Evolutionary conservation across 2,797 vertebrate species (phyloP).

Genomic region (Macropus fuliginosus): DNA sequence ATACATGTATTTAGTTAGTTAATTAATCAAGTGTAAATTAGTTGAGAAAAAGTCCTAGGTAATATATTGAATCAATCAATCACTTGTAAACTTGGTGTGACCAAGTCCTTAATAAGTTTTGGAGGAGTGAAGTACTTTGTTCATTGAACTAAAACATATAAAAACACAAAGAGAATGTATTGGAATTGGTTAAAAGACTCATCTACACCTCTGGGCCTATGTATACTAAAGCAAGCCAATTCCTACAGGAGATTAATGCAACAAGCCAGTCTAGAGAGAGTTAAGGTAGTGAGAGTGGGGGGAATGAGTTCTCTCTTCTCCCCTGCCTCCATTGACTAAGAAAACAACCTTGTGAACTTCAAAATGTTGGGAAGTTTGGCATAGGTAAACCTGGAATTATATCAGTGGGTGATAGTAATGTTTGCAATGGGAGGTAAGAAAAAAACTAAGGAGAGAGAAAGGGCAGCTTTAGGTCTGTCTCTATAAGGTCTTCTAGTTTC

Average conservation of each 20-base stretch:
- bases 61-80: neutral
- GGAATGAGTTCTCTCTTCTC: neutral
- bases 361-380: neutral
- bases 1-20: neutral
- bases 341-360: neutral
- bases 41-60: neutral
- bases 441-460: neutral
- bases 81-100: neutral
- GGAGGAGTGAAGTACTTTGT: neutral
- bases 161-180: neutral
- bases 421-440: neutral
- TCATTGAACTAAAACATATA: neutral
- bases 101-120: neutral
- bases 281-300: neutral
- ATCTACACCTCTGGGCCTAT: neutral
- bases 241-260: neutral
- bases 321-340: neutral
- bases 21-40: neutral
- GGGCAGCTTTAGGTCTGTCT: neutral
- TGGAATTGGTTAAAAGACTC: neutral
- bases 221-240: neutral
- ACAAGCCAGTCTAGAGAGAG: neutral
- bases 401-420: neutral
- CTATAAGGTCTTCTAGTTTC: neutral
- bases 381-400: neutral